A percentile compares a stretch with the other conserved stretches of the same genome.
Evolutionary conservation across 2,113 vertebrate species (phyloP).

Genomic region (Vulpes vulpes): DNA sequence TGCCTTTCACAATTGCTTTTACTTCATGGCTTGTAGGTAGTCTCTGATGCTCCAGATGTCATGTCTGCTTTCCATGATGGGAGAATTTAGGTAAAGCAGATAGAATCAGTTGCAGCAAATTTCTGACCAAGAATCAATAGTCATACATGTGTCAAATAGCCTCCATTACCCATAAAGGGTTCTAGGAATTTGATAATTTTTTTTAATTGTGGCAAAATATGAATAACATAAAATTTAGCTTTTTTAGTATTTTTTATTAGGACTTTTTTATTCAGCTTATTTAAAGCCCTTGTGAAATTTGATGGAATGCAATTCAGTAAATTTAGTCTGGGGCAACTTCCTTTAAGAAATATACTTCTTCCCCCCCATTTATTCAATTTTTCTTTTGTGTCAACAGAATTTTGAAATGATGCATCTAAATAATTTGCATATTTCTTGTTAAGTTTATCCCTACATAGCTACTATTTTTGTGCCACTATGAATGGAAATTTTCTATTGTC

Average conservation of each 20-base stretch:
- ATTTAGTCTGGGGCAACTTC: background rate
- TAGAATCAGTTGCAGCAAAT: background rate
- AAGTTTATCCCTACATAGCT: background rate
- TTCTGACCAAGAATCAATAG: background rate
- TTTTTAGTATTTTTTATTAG: conserved; percentile 6
- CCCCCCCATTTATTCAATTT: background rate
- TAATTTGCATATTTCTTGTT: background rate
- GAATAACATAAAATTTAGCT: background rate
- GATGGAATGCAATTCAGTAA: background rate
- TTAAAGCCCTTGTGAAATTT: background rate
- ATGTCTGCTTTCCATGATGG: background rate
- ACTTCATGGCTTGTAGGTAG: background rate
- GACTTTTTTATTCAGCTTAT: background rate
- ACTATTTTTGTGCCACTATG: background rate
- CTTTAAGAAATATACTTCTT: background rate
- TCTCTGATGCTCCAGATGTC: background rate
- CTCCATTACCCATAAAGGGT: background rate
- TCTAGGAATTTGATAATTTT: background rate
- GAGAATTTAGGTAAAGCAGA: background rate
- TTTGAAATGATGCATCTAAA: background rate
- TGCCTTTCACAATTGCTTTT: background rate
- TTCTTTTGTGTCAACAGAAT: background rate
- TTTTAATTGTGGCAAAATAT: background rate
- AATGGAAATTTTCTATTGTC: background rate
- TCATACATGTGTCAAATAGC: background rate